Evolutionary conservation across 2,113 vertebrate genomes (phyloP), one percentile per base, ranked within the genome.

Genomic region (Seriola aureovittata): DNA sequence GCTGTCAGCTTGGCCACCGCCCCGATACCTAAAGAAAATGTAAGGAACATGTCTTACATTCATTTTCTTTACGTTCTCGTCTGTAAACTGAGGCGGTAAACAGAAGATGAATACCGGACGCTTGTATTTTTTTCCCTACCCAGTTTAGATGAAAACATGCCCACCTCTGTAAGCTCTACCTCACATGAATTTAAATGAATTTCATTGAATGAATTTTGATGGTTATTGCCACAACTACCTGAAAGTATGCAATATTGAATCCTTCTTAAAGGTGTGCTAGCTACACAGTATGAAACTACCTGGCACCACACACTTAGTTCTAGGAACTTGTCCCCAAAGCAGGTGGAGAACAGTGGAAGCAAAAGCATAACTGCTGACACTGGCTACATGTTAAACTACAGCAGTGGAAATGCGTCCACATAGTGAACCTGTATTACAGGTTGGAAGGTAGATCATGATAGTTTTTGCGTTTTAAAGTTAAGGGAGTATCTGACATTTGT

Each of bases 1-100:
- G 44, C 73, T 0, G 40, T 98, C 82, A 99, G 98, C 71, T 88
- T 99, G 80, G 95, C 90, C 80, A 98, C 97, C 0, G 66, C 95
- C 0, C 95, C 97, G 0, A 96, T 97, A 87, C 94, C 96, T 1
- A 88, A 96, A 63, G 91, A 97, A 60, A 94, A 97, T 88, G 97
- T 96, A 91, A 96, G 96, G 21, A 62, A 54, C 5, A 29, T 10
- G 10, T 14, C 40, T 12, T 46, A 32, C 13, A 21, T 19, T 75
- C 23, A 48, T 50, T 71, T 46, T 9, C 8, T 42, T 59, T 17
- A 11, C 55, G 3, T 32, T 71, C 29, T 59, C 16, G 38, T 13
- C n/a, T 32, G 8, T 52, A 48, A 48, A 69, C 21, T 21, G 2
- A 68, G 19, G 6, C 5, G 29, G 5, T 38, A 77, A 46, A 60